These are phyloP conservation scores for Steromphala cineraria DNA, from an alignment of 2,888 invertebrate genomes.

Conservation along the genomic window DNA sequence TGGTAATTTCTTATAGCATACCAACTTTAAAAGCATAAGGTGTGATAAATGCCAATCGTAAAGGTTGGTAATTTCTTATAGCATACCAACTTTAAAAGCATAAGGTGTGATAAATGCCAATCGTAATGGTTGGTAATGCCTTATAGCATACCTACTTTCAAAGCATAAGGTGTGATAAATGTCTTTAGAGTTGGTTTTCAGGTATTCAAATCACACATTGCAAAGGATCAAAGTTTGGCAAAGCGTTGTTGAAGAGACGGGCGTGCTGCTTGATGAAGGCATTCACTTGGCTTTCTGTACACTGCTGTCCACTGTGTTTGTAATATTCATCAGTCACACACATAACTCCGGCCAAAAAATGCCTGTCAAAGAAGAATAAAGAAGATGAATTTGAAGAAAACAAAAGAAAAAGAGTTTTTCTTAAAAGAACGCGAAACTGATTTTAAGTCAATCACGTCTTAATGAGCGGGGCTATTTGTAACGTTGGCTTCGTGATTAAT, in stretches of 20 bases:
- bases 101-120: too few relatives aligned
- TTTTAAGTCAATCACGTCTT: too few relatives aligned
- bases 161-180: too few relatives aligned
- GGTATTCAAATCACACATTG: conserved; percentile 8
- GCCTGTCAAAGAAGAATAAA: neutral
- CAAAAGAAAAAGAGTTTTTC: neutral
- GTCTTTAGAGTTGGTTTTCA: too few relatives aligned
- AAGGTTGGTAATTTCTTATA: too few relatives aligned
- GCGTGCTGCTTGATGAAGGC: conserved; percentile 16
- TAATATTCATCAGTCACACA: conserved; percentile 20
- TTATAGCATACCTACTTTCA: too few relatives aligned
- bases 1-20: too few relatives aligned
- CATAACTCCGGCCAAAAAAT: conserved; percentile 21
- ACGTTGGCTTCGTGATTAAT: neutral
- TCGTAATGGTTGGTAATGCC: too few relatives aligned
- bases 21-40: too few relatives aligned
- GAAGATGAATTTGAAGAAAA: neutral
- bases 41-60: too few relatives aligned
- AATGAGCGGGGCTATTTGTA: neutral
- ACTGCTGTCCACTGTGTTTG: conserved; percentile 22
- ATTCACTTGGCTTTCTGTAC: conserved; percentile 1
- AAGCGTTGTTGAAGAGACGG: conserved; percentile 11
- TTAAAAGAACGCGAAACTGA: neutral
- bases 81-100: too few relatives aligned
- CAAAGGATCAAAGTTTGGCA: conserved; percentile 3